A percentile compares a stretch with the other conserved stretches of the same genome.
Evolutionary conservation across 2,797 vertebrate genomes (phyloP).

Genomic region (Manis pentadactyla): DNA sequence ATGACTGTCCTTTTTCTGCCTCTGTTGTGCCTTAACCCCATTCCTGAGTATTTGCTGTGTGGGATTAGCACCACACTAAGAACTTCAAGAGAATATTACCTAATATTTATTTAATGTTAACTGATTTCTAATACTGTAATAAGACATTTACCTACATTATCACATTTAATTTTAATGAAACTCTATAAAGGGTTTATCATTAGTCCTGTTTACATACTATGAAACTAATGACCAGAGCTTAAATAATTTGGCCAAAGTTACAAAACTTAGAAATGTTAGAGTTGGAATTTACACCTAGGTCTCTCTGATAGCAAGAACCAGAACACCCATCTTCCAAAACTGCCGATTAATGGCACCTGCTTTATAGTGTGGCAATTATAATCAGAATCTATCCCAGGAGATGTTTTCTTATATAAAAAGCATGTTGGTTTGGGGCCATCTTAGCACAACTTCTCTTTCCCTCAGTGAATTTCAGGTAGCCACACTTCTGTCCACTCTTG

Average conservation of each 20-base stretch:
- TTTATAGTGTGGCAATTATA: fast-evolving
- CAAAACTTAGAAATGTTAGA: background rate
- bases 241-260: background rate
- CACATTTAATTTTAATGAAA: background rate
- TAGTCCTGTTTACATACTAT: background rate
- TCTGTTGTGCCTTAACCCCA: background rate
- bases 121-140: background rate
- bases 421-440: background rate
- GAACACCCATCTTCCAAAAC: background rate
- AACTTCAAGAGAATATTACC: background rate
- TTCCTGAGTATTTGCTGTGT: background rate
- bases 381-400: background rate
- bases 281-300: background rate
- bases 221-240: background rate
- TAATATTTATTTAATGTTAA: background rate
- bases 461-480: background rate
- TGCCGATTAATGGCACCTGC: background rate
- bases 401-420: background rate
- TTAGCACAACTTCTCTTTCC: background rate
- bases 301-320: background rate
- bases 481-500: background rate
- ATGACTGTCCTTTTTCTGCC: background rate
- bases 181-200: background rate
- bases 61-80: background rate
- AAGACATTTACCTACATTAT: background rate